Percentiles rank a stretch among this genome's conserved stretches.
Evolutionary conservation across 2,113 vertebrate genomes (phyloP).

Genomic region (Electrona antarctica): DNA sequence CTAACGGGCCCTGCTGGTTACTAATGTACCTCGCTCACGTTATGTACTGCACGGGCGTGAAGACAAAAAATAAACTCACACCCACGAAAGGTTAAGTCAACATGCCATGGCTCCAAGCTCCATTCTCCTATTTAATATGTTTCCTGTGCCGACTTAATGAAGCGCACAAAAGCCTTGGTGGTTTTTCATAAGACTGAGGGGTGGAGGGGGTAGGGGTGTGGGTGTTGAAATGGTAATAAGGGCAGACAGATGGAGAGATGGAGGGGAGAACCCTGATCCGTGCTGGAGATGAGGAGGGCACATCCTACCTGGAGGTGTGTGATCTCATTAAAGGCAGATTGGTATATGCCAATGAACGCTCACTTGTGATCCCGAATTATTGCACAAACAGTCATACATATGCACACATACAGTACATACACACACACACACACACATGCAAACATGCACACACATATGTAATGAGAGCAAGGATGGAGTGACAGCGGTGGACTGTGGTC

Average conservation of each 20-base stretch:
- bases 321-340: conserved; percentile 97
- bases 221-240: conserved; percentile 99
- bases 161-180: conserved; percentile 96
- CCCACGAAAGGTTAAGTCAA: conserved; percentile 97
- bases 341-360: conserved; percentile 95
- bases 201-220: conserved; percentile 46
- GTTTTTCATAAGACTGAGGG: conserved; percentile 95
- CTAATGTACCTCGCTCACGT: conserved; percentile 64
- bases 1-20: conserved; percentile 40
- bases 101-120: conserved; percentile 90
- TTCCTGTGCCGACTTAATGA: conserved; percentile 99
- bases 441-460: conserved; percentile 39
- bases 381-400: conserved; percentile 63
- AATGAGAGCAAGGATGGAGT: conserved; percentile 70
- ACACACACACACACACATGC: neutral
- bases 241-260: conserved; percentile 79
- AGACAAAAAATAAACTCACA: conserved; percentile 75
- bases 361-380: conserved; percentile 89
- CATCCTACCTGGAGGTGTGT: conserved; percentile 90
- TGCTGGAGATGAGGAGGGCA: conserved; percentile 63
- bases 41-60: conserved; percentile 54
- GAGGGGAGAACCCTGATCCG: conserved; percentile 54
- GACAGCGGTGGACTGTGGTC: conserved; percentile 58
- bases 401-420: neutral
- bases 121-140: conserved; percentile 98